Percentiles rank a stretch among this genome's conserved stretches.
phyloP scores from a whole-genome alignment of 2,888 invertebrate genomes.

The Calephelis perditalis region DNA sequence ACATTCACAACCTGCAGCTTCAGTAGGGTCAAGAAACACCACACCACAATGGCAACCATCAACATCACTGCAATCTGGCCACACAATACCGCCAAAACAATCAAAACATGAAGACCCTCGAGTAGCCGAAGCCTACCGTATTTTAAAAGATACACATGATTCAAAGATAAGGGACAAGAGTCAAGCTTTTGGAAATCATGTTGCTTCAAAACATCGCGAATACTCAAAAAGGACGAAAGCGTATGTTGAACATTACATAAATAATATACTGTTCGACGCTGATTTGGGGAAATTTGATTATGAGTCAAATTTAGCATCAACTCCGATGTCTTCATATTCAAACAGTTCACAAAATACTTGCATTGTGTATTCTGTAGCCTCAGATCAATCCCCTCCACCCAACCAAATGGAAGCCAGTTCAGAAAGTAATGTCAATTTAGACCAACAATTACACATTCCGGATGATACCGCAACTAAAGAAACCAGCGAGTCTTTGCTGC shows the following conservation, averaged over 20 bases:
- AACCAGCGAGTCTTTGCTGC: slow-evolving; percentile 21
- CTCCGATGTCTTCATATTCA: slow-evolving; percentile 28
- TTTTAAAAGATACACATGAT: slow-evolving; percentile 23
- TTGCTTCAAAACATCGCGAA: slow-evolving; percentile 26
- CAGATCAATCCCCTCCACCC: slow-evolving; percentile 20
- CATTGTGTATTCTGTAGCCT: slow-evolving; percentile 1
- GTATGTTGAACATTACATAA: slow-evolving; percentile 28
- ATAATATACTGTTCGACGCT: slow-evolving; percentile 19
- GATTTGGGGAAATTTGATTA: slow-evolving; percentile 27
- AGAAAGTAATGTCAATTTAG: slow-evolving; percentile 17
- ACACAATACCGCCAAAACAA: slow-evolving; percentile 24
- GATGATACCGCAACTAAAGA: slow-evolving; percentile 27
- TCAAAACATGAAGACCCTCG: slow-evolving; percentile 25
- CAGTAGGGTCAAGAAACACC: slow-evolving; percentile 7
- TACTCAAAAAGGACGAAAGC: slow-evolving; percentile 23
- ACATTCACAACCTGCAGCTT: slow-evolving; percentile 14
- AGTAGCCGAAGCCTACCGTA: slow-evolving; percentile 30
- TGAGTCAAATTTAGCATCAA: slow-evolving; percentile 27
- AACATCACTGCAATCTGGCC: background rate
- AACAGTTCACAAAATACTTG: slow-evolving; percentile 20
- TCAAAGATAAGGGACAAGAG: slow-evolving; percentile 30
- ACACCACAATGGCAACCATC: slow-evolving; percentile 6
- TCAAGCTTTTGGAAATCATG: slow-evolving; percentile 31
- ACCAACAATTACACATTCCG: slow-evolving; percentile 21
- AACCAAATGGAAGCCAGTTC: slow-evolving; percentile 20